phyloP scores from a whole-genome alignment of 2,888 invertebrate species.

The Encarsia formosa region DNA sequence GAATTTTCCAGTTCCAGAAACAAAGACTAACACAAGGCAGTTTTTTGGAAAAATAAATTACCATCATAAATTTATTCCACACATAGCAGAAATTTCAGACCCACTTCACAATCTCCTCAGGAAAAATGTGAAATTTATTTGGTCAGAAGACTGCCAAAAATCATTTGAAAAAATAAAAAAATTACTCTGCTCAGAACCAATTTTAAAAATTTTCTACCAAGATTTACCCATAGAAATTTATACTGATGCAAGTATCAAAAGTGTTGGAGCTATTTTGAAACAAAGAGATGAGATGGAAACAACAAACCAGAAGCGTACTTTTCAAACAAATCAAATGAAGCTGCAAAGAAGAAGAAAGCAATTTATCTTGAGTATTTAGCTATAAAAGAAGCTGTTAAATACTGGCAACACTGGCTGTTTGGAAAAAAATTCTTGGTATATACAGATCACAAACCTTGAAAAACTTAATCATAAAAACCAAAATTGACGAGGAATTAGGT shows the following conservation, averaged over 20 bases:
- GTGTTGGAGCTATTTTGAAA: not conserved
- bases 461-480: not conserved
- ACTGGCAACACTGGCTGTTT: not conserved
- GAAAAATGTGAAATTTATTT: not conserved
- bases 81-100: not conserved
- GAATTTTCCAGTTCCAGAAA: too few relatives aligned
- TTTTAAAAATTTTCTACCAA: not conserved
- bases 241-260: not conserved
- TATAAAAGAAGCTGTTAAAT: too few relatives aligned
- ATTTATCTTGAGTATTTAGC: not conserved
- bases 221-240: not conserved
- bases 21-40: not conserved
- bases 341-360: not conserved
- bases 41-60: conserved; percentile 16
- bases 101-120: not conserved
- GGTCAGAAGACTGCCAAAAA: not conserved
- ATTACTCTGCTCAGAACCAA: too few relatives aligned
- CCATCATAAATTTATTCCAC: not conserved
- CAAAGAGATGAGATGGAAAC: not conserved
- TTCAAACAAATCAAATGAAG: not conserved
- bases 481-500: not conserved
- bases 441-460: not conserved
- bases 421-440: not conserved
- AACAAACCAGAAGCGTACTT: not conserved
- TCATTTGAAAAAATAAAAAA: not conserved